A percentile compares a stretch with the other conserved stretches of the same genome.
phyloP scores from a whole-genome alignment of 2,888 invertebrate genomes.

The Agelastica alni region DNA sequence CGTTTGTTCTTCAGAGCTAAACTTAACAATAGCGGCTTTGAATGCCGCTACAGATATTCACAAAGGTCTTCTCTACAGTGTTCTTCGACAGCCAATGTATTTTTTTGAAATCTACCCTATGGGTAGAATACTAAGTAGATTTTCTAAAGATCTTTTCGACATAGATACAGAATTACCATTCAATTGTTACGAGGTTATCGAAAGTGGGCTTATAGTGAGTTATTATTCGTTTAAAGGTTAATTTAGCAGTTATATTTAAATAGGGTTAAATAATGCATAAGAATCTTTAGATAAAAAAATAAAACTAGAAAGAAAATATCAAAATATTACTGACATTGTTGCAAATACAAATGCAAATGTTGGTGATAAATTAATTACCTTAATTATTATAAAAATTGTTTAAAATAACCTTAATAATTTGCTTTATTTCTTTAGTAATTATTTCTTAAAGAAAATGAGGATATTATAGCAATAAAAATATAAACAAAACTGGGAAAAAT shows the following conservation, averaged over 20 bases:
- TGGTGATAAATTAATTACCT: too few relatives aligned
- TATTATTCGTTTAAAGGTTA: slow-evolving; percentile 5
- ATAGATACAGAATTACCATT: slow-evolving; percentile 66
- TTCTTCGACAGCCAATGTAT: slow-evolving; percentile 67
- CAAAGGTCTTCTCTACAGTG: slow-evolving; percentile 59
- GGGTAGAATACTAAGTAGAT: slow-evolving; percentile 71
- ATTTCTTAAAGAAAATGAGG: too few relatives aligned
- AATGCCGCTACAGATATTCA: slow-evolving; percentile 66
- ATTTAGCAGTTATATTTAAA: slow-evolving; percentile 50
- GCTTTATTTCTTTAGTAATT: too few relatives aligned
- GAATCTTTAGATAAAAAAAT: too few relatives aligned
- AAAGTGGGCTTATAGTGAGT: slow-evolving; percentile 56
- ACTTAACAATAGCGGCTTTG: slow-evolving; percentile 64
- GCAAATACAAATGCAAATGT: too few relatives aligned
- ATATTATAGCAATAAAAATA: too few relatives aligned
- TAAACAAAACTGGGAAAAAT: too few relatives aligned
- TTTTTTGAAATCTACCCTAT: slow-evolving; percentile 74
- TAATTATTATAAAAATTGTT: too few relatives aligned
- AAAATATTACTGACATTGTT: too few relatives aligned
- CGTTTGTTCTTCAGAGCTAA: slow-evolving; percentile 59
- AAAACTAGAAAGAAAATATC: too few relatives aligned
- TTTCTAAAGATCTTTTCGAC: slow-evolving; percentile 70
- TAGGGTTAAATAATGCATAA: neutral
- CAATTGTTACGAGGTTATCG: slow-evolving; percentile 55
- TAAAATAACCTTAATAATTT: too few relatives aligned